A percentile compares a stretch with the other conserved stretches of the same genome.
phyloP scores from a whole-genome alignment of 2,113 vertebrate genomes.

The Lanius ludovicianus region DNA sequence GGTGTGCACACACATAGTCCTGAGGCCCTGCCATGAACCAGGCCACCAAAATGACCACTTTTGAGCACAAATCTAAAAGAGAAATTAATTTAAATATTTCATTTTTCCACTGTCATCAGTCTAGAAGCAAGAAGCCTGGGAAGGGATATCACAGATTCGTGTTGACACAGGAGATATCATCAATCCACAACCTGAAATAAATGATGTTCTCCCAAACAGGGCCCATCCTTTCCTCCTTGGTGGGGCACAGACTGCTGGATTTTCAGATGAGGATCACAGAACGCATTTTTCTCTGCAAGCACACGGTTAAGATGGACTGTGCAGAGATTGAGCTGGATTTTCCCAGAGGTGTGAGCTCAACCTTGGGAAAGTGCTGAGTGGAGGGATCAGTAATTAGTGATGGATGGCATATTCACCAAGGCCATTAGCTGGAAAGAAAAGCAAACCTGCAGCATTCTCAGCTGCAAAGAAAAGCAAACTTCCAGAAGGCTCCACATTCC shows the following conservation, averaged over 20 bases:
- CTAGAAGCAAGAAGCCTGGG: neutral
- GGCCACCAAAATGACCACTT: neutral
- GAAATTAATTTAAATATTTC: neutral
- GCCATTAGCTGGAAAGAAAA: slow-evolving; percentile 60
- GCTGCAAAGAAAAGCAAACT: slow-evolving; percentile 55
- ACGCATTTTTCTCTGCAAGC: neutral
- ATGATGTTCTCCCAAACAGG: neutral
- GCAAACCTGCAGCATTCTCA: slow-evolving; percentile 34
- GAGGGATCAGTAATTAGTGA: slow-evolving; percentile 47
- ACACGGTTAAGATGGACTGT: neutral
- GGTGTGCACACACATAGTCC: neutral
- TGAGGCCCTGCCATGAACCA: neutral
- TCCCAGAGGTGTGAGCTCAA: slow-evolving; percentile 37
- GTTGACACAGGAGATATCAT: fast-evolving
- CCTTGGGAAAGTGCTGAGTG: slow-evolving; percentile 52
- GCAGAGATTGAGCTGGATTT: neutral
- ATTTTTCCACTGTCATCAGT: neutral
- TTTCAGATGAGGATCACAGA: neutral
- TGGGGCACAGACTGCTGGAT: neutral
- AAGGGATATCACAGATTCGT: fast-evolving
- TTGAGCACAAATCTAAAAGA: neutral
- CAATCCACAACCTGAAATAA: neutral
- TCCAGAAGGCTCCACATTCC: slow-evolving; percentile 21
- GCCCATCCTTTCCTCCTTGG: neutral
- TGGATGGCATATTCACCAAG: slow-evolving; percentile 21